Conservation (phyloP, 2,797 vertebrate species). For the Pyrrhura leucotis region DNA sequence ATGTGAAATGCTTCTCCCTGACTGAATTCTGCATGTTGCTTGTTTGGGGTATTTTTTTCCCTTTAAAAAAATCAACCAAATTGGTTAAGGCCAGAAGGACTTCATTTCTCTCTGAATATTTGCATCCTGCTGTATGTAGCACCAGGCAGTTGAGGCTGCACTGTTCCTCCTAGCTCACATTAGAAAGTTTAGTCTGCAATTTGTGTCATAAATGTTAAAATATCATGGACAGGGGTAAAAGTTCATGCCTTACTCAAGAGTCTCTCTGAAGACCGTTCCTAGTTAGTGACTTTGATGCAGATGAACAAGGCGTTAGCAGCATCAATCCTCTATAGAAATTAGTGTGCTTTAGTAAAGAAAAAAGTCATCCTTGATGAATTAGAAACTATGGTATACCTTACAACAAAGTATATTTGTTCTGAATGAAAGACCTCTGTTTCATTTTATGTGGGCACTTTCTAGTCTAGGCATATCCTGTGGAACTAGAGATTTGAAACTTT, state of each 20-base stretch:
- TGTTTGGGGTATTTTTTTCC: rapidly evolving
- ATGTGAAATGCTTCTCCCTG: neutral
- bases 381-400: neutral
- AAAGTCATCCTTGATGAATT: neutral
- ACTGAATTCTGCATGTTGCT: neutral
- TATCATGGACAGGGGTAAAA: neutral
- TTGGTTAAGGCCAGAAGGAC: neutral
- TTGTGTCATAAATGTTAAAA: neutral
- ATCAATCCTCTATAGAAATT: neutral
- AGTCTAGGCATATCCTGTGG: neutral
- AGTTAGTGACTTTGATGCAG: neutral
- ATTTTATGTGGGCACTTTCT: neutral
- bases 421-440: neutral
- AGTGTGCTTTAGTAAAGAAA: neutral
- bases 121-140: neutral
- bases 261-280: neutral
- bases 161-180: neutral
- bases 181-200: neutral
- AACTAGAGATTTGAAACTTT: neutral
- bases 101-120: neutral
- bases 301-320: neutral
- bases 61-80: neutral
- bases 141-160: neutral
- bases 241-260: neutral
- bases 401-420: neutral